Evolutionary conservation across 2,888 invertebrate species (phyloP).

Genomic region (Cheilosia vernalis): DNA sequence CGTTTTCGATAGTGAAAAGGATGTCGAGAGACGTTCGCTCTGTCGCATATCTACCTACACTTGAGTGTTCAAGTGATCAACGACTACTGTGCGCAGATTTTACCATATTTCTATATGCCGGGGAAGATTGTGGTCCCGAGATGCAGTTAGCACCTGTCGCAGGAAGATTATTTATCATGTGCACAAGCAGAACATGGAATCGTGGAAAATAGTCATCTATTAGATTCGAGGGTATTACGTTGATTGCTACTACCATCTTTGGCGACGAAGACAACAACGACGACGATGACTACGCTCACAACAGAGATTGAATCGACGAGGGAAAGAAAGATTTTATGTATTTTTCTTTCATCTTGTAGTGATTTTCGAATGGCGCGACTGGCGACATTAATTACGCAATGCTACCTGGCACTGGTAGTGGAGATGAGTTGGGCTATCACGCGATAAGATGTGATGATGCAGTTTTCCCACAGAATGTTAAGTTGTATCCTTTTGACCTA

Average conservation of each 20-base stretch:
- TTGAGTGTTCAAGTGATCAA: conserved; percentile 72
- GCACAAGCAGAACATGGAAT: conserved; percentile 70
- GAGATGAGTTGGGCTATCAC: conserved; percentile 62
- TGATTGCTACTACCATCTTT: conserved; percentile 57
- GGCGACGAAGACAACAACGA: conserved; percentile 14
- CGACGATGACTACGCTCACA: not conserved
- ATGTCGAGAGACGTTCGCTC: conserved; percentile 42
- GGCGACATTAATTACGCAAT: conserved; percentile 75
- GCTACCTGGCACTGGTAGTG: conserved; percentile 50
- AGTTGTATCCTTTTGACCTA: not conserved
- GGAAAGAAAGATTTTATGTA: conserved; percentile 38
- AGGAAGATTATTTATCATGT: conserved; percentile 73
- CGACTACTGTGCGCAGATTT: conserved; percentile 71
- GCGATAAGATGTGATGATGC: conserved; percentile 63
- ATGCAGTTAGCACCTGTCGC: conserved; percentile 73
- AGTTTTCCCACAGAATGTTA: conserved; percentile 62
- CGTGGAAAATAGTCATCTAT: conserved; percentile 71
- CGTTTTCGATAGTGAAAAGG: conserved; percentile 58
- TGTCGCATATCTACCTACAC: conserved; percentile 71
- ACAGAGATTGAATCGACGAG: conserved; percentile 31
- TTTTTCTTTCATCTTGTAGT: conserved; percentile 59
- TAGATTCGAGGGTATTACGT: conserved; percentile 71
- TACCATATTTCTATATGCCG: conserved; percentile 50
- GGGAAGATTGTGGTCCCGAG: not conserved
- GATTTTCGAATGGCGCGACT: conserved; percentile 63